These are phyloP conservation scores for Rutilus rutilus DNA, from an alignment of 2,113 vertebrate species.

Conservation along the genomic window DNA sequence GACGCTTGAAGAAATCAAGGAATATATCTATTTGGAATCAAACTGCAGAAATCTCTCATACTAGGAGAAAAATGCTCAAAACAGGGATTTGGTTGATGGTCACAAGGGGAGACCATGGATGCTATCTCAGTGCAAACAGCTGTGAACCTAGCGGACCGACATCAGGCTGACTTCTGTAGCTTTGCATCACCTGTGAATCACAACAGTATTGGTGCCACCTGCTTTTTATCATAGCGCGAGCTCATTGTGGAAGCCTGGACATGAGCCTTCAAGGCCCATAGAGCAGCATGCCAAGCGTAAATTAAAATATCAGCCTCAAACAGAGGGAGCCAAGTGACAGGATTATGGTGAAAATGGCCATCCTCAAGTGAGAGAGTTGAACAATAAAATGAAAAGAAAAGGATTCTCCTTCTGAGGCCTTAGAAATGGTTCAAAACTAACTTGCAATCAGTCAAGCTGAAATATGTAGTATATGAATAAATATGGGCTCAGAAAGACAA, in stretches of 20 bases:
- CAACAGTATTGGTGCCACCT: slow-evolving; percentile 28
- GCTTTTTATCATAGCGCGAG: slow-evolving; percentile 43
- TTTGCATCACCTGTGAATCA: slow-evolving; percentile 55
- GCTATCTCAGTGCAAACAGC: slow-evolving; percentile 52
- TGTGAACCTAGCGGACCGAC: slow-evolving; percentile 42
- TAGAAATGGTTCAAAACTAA: background rate
- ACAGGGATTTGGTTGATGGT: slow-evolving; percentile 13
- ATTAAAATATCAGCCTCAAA: slow-evolving; percentile 71
- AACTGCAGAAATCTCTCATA: slow-evolving; percentile 14
- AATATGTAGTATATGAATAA: background rate
- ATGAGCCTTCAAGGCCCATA: slow-evolving; percentile 52
- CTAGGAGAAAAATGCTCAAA: background rate
- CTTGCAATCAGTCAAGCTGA: background rate
- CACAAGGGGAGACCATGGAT: slow-evolving; percentile 28
- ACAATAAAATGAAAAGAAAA: background rate
- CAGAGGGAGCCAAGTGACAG: slow-evolving; percentile 64
- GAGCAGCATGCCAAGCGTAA: slow-evolving; percentile 57
- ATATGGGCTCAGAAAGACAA: background rate
- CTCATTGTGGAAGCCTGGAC: slow-evolving; percentile 48
- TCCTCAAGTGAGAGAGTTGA: slow-evolving; percentile 31
- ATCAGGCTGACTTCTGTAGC: slow-evolving; percentile 46
- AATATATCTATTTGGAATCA: slow-evolving; percentile 14
- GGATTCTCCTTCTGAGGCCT: background rate
- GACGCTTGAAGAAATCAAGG: background rate
- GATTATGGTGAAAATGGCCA: slow-evolving; percentile 66